Evolutionary conservation across 2,888 invertebrate species (phyloP).

Genomic region (Drymonia ruficornis): DNA sequence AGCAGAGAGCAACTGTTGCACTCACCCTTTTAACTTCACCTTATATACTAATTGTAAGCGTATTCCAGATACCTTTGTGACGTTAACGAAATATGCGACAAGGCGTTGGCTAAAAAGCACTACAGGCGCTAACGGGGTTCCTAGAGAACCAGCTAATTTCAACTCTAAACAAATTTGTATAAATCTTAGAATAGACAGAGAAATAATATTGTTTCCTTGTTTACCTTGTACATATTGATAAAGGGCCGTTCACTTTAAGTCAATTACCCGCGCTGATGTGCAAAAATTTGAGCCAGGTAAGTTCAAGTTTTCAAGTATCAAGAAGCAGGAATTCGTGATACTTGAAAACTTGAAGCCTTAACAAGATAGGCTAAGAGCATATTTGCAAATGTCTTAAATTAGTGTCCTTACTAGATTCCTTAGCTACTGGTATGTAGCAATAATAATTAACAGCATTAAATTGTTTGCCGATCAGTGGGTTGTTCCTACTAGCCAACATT

Average conservation of each 20-base stretch:
- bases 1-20: conserved; percentile 67
- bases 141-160: conserved; percentile 27
- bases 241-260: conserved; percentile 66
- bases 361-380: too few species aligned
- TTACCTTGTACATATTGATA: conserved; percentile 75
- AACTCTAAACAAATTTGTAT: conserved; percentile 32
- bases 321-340: too few species aligned
- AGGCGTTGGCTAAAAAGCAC: conserved; percentile 59
- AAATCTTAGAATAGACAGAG: not conserved
- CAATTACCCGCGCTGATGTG: conserved; percentile 21
- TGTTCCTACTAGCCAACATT: too few species aligned
- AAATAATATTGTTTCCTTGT: conserved; percentile 51
- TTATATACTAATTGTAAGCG: conserved; percentile 77
- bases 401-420: too few species aligned
- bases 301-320: too few species aligned
- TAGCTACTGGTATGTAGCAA: too few species aligned
- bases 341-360: too few species aligned
- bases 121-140: conserved; percentile 31
- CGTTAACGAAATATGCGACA: conserved; percentile 64
- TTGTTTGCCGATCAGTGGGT: too few species aligned
- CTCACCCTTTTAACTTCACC: conserved; percentile 53
- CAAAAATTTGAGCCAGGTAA: conserved; percentile 17
- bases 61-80: conserved; percentile 75
- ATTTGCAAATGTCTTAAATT: too few species aligned
- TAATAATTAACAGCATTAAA: too few species aligned